Conservation (phyloP, 2,888 invertebrate genomes). For the Xylocampa areola region DNA sequence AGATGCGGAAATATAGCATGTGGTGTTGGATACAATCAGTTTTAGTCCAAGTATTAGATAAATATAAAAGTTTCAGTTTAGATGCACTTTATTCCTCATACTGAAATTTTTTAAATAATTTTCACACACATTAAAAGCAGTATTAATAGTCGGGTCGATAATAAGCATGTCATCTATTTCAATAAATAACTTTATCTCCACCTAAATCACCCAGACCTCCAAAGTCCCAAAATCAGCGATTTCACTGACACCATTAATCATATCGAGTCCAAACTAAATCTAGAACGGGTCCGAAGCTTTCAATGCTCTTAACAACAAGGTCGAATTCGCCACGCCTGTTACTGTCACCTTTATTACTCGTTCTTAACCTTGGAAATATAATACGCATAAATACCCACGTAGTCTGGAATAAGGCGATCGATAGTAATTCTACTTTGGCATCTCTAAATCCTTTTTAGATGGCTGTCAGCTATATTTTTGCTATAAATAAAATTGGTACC, state of each 20-base stretch:
- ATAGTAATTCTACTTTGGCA: conserved; percentile 52
- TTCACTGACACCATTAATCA: conserved; percentile 13
- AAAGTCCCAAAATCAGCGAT: neutral
- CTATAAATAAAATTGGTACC: conserved; percentile 63
- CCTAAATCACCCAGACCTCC: neutral
- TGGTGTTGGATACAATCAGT: conserved; percentile 43
- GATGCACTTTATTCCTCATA: too few relatives aligned
- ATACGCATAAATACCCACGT: conserved; percentile 38
- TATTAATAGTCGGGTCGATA: neutral
- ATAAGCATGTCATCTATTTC: neutral
- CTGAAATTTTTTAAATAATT: too few relatives aligned
- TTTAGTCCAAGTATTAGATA: conserved; percentile 28
- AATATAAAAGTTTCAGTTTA: conserved; percentile 10
- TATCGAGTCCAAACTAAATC: conserved; percentile 22
- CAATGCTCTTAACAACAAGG: conserved; percentile 23
- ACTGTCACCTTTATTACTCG: conserved; percentile 25
- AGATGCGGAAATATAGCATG: conserved; percentile 58
- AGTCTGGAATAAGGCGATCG: conserved; percentile 40
- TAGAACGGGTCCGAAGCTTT: conserved; percentile 9
- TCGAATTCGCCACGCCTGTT: conserved; percentile 2
- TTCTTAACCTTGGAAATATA: conserved; percentile 52
- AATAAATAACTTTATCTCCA: neutral
- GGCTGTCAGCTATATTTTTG: conserved; percentile 57
- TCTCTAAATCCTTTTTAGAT: conserved; percentile 57
- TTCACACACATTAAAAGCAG: too few relatives aligned